Base-by-base conservation (phyloP, 2,888 invertebrate genomes). In the Ptychoptera albimana region DNA sequence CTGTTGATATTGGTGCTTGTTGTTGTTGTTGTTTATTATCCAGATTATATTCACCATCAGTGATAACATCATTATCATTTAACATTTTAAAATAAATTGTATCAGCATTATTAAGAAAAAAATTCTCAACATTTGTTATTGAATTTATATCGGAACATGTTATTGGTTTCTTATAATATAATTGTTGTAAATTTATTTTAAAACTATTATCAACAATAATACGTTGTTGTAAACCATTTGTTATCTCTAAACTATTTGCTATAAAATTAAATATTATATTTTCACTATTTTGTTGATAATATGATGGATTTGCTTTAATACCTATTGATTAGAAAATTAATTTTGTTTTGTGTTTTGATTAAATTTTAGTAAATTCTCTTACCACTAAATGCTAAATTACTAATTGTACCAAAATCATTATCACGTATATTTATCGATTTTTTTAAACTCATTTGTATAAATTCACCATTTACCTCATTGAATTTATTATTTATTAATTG, bases 361-460 rank as follows among this genome's bases (percentile, higher is more conserved):
- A 32, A 11, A n/a, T 32, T 7, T 11, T 7, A 7, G 9, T 32
- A 32, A 32, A 32, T n/a, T 7, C 2, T 8, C 9, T 32, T 32
- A 11, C 32, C 55, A 49, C 55, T 57, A 46, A 64, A 64, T 2
- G 63, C 60, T 32, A 59, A 57, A n/a, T 56, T 56, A 45, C 58
- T 60, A 39, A 59, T 60, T 15, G 52, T 48, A 4, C 60, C 60
- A 49, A 64, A 64, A 39, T 56, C 45, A 51, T 64, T 64, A 46
- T 56, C 56, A 10, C 59, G 53, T 42, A 64, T 52, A 6, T 55
- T 46, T 2, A 58, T 54, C n/a, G 55, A 57, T 14, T 64, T 60
- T 5, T 57, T 54, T 8, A 64, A 52, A 46, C 53, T 53, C 12
- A 57, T 59, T 46, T 58, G 57, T 14, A 61, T 50, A 60, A 63